Base-by-base conservation (phyloP, 2,113 vertebrate genomes). In the Ophthalmolycus amberensis region DNA sequence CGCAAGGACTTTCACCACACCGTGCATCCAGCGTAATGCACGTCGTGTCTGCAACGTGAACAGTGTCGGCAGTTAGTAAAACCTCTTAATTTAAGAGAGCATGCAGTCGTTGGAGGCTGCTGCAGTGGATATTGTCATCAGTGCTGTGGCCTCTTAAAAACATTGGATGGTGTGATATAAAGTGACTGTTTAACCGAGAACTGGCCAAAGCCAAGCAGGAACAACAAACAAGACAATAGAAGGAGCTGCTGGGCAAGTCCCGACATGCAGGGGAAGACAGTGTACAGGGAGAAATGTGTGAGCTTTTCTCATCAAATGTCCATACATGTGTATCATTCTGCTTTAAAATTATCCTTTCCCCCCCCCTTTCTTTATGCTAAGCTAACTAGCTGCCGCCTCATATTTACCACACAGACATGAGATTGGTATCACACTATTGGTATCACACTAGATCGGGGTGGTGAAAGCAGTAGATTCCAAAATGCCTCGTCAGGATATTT, bases 121-220 rank as follows among this genome's bases (percentile, higher is more conserved):
- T 2, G 6, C 22, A 8, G 29, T n/a, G 22, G 46, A 7, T 18
- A 1, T 5, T 25, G 18, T 58, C 11, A 62, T 64, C 59, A 54
- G 34, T 2, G 40, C 52, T 40, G 15, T 48, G n/a, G 54, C 38
- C 38, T 73, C 46, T 32, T 73, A 72, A 76, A 77, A 64, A 16
- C 44, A 63, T 63, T 71, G n/a, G 16, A 50, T 14, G 32, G 10
- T 12, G 46, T 71, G 29, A 52, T 6, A 63, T 70, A 15, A 22
- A 50, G 44, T 1, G 34, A 40, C 25, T 16, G 63, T 29, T 56
- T 27, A 12, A 52, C 9, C 1, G 9, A 70, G 46, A 65, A n/a
- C 0, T 4, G 1, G 38, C 12, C 1, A 25, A 44, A 70, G 75
- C 25, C 18, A 63, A 59, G 65, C 25, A 34, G 37, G 29, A 7